Percentiles rank a stretch among this genome's conserved stretches.
These are phyloP conservation scores for Boulengerochromis microlepis DNA, from an alignment of 2,113 vertebrate genomes.

Conservation along the genomic window DNA sequence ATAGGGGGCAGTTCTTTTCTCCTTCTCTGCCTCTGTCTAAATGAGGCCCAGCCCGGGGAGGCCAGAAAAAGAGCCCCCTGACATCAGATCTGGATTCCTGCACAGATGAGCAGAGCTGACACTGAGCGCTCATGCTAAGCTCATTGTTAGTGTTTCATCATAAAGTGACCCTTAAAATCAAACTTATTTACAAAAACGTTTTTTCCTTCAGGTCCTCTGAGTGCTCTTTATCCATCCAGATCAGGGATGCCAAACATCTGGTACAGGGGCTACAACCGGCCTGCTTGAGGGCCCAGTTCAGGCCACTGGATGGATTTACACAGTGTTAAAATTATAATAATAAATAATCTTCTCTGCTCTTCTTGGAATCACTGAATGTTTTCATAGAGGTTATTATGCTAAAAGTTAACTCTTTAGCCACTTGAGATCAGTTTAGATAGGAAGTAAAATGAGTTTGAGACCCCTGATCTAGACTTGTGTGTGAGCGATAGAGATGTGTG, in stretches of 20 bases:
- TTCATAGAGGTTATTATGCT: not conserved
- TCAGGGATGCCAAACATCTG: not conserved
- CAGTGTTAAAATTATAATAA: not conserved
- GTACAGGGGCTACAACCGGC: not conserved
- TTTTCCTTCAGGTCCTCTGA: not conserved
- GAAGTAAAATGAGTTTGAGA: not conserved
- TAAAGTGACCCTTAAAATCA: not conserved
- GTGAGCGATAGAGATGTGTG: not conserved
- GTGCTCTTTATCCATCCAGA: not conserved
- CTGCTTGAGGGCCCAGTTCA: not conserved
- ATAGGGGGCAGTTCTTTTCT: constrained; percentile 2
- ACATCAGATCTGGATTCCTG: not conserved
- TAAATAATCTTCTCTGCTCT: not conserved
- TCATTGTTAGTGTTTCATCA: not conserved
- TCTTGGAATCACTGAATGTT: not conserved
- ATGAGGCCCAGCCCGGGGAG: constrained; percentile 47
- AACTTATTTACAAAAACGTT: not conserved
- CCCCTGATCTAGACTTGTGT: not conserved
- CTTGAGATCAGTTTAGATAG: not conserved
- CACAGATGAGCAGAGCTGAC: not conserved
- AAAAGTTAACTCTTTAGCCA: not conserved
- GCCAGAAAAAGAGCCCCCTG: constrained; percentile 5
- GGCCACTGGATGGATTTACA: not conserved
- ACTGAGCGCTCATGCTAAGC: not conserved
- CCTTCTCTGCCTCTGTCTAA: constrained; percentile 4